A percentile compares a stretch with the other conserved stretches of the same genome.
These are phyloP conservation scores for Mus caroli DNA, from an alignment of 2,797 vertebrate genomes.

Conservation along the genomic window DNA sequence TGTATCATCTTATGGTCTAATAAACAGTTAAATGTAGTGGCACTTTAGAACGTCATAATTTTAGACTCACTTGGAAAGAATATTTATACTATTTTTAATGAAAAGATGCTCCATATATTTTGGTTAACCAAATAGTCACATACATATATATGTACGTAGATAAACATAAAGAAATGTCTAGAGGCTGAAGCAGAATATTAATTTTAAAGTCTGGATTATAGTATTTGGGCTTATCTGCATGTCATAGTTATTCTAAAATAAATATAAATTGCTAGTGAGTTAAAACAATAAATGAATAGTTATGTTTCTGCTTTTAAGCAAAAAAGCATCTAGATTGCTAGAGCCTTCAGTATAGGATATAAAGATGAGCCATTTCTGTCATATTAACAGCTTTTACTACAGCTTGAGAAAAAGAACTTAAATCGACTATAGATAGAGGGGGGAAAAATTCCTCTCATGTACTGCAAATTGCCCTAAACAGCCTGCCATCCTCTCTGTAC, in stretches of 20 bases:
- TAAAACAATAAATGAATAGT: conserved; percentile 51
- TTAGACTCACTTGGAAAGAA: not conserved
- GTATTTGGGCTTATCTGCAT: not conserved
- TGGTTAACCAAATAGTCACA: not conserved
- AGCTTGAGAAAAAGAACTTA: not conserved
- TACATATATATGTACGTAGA: not conserved
- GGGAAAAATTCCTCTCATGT: not conserved
- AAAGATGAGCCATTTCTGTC: conserved; percentile 26
- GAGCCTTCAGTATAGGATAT: not conserved
- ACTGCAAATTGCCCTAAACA: not conserved
- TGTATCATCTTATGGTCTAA: conserved; percentile 67
- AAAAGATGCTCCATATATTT: not conserved
- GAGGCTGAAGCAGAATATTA: not conserved
- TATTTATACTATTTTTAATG: not conserved
- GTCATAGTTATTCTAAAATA: conserved; percentile 11
- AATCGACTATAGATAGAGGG: not conserved
- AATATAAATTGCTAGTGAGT: not conserved
- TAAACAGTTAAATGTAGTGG: conserved; percentile 82
- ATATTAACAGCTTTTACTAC: not conserved
- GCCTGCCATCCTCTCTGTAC: not conserved
- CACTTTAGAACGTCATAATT: conserved; percentile 29
- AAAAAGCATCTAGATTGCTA: not conserved
- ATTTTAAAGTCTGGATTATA: not conserved
- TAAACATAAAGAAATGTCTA: conserved; percentile 13
- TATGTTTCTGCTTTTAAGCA: conserved; percentile 34